Conservation (phyloP, 2,113 vertebrate species). For the Peromyscus maniculatus region DNA sequence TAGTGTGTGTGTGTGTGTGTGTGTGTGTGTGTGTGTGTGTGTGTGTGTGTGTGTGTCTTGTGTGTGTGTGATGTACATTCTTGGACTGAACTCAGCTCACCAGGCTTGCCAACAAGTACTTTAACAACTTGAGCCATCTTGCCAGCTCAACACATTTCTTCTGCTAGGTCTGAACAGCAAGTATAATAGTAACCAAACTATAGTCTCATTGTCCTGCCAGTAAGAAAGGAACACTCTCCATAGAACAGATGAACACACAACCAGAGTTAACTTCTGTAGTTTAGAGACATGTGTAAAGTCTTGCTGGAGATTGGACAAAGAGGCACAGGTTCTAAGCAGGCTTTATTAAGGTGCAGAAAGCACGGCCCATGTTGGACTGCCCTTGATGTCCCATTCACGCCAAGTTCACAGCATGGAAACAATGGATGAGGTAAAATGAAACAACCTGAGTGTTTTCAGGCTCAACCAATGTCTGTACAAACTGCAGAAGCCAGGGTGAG, state of each 20-base stretch:
- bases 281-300: not conserved
- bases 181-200: not conserved
- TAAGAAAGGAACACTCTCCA: not conserved
- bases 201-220: not conserved
- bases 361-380: not conserved
- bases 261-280: not conserved
- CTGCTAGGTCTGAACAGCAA: not conserved
- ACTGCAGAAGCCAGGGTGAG: not conserved
- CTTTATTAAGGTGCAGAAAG: not conserved
- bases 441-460: not conserved
- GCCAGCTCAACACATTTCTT: conserved; percentile 18
- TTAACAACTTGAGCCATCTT: not conserved
- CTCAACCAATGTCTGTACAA: not conserved
- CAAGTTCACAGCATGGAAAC: not conserved
- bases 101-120: not conserved
- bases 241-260: not conserved
- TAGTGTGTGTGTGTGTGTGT: not conserved
- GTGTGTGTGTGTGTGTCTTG: not conserved
- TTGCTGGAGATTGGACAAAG: not conserved
- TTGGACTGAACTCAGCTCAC: not conserved
- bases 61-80: not conserved
- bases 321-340: not conserved
- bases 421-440: not conserved
- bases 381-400: not conserved
- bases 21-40: not conserved